These are phyloP conservation scores for Microctonus aethiopoides DNA, from an alignment of 2,888 invertebrate species.

Conservation along the genomic window DNA sequence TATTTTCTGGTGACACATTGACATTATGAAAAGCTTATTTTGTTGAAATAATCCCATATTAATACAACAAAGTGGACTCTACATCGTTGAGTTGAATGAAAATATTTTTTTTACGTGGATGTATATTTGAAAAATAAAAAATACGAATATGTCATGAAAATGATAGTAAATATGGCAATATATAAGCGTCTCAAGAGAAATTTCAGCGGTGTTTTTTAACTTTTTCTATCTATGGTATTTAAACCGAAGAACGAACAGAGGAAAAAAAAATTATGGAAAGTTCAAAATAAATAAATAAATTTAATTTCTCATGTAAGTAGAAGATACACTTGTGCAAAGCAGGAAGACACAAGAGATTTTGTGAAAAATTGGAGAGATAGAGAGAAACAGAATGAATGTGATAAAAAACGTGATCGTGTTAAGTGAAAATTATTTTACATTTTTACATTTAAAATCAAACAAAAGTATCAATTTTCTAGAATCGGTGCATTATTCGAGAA, in stretches of 20 bases:
- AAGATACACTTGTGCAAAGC: constrained; percentile 38
- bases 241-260: constrained; percentile 23
- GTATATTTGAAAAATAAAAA: constrained; percentile 37
- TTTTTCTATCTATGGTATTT: constrained; percentile 37
- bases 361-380: not conserved
- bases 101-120: constrained; percentile 46
- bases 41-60: constrained; percentile 30
- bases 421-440: constrained; percentile 40
- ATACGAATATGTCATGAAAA: constrained; percentile 20
- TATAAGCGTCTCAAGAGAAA: constrained; percentile 40
- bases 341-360: constrained; percentile 25
- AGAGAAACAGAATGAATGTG: not conserved
- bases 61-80: constrained; percentile 19
- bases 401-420: constrained; percentile 29
- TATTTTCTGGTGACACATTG: constrained; percentile 20
- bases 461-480: constrained; percentile 4
- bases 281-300: constrained; percentile 46
- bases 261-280: constrained; percentile 37
- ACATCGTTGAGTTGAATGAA: constrained; percentile 43
- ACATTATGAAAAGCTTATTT: constrained; percentile 20
- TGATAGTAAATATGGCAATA: constrained; percentile 39
- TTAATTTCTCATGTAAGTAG: constrained; percentile 43
- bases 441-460: not conserved
- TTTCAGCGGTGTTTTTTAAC: constrained; percentile 42
- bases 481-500: not conserved